Conservation (phyloP, 2,797 vertebrate species). For the Poeciliopsis paucimaculata region DNA sequence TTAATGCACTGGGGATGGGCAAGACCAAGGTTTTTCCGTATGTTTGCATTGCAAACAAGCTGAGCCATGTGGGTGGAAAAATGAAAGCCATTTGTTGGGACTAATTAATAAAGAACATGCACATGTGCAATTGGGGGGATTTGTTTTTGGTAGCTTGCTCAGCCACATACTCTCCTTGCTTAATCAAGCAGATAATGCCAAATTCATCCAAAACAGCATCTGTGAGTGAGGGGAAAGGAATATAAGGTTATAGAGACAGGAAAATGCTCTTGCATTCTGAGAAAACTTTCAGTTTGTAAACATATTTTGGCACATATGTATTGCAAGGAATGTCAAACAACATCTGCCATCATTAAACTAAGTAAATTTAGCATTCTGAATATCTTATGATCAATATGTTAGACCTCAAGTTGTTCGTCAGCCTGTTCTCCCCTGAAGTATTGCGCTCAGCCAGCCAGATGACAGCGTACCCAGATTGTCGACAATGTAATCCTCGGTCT, state of each 20-base stretch:
- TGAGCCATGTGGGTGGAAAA: constrained; percentile 63
- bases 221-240: constrained; percentile 35
- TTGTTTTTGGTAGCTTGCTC: constrained; percentile 63
- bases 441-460: constrained; percentile 43
- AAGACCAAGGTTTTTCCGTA: constrained; percentile 52
- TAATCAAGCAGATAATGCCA: constrained; percentile 73
- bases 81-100: constrained; percentile 77
- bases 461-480: constrained; percentile 57
- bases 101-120: constrained; percentile 81
- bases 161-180: constrained; percentile 61
- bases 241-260: constrained; percentile 4
- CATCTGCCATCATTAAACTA: constrained; percentile 62
- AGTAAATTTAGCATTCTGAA: constrained; percentile 33
- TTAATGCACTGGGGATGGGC: constrained; percentile 52
- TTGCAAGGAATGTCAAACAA: constrained; percentile 20
- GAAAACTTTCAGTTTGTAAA: constrained; percentile 18
- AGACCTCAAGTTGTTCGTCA: constrained; percentile 51
- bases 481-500: constrained; percentile 50
- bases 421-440: constrained; percentile 46
- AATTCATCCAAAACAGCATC: constrained; percentile 55
- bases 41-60: constrained; percentile 79
- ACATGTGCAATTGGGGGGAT: constrained; percentile 75
- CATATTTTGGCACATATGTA: constrained; percentile 32
- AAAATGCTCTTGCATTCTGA: constrained; percentile 6
- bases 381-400: constrained; percentile 57